Conservation (phyloP, 2,888 invertebrate genomes). For the Drosophila quinaria region DNA sequence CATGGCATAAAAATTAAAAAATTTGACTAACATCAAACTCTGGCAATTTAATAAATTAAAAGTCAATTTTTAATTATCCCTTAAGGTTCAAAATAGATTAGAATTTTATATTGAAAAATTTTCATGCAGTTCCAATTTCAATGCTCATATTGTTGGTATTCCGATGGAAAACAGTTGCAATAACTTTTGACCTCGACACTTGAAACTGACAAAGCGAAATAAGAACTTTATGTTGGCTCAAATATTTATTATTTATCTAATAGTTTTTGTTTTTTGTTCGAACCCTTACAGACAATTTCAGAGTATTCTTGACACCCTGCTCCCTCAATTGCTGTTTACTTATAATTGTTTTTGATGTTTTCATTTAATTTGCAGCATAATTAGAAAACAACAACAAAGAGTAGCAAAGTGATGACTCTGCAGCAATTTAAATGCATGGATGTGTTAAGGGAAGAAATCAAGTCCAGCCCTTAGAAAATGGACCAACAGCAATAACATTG, state of each 20-base stretch:
- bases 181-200: slow-evolving; percentile 12
- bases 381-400: slow-evolving; percentile 31
- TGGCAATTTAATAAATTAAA: not conserved
- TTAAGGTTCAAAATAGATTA: not conserved
- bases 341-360: slow-evolving; percentile 66
- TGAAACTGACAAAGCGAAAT: slow-evolving; percentile 11
- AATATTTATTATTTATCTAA: slow-evolving; percentile 32
- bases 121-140: not conserved
- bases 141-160: not conserved
- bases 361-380: slow-evolving; percentile 63
- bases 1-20: not conserved
- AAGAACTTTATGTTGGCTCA: slow-evolving; percentile 12
- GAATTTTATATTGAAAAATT: not conserved
- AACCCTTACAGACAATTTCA: not conserved
- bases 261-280: slow-evolving; percentile 27
- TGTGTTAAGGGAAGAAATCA: not conserved
- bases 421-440: slow-evolving; percentile 19
- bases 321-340: slow-evolving; percentile 38
- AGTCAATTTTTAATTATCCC: not conserved
- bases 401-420: not conserved
- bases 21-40: too few relatives aligned
- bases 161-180: not conserved
- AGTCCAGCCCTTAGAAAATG: not conserved
- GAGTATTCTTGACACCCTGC: not conserved
- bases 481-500: slow-evolving; percentile 25